Evolutionary conservation across 35 echinoderm and acorn worm species (phyloP).

Genomic region (Amphiura filiformis): DNA sequence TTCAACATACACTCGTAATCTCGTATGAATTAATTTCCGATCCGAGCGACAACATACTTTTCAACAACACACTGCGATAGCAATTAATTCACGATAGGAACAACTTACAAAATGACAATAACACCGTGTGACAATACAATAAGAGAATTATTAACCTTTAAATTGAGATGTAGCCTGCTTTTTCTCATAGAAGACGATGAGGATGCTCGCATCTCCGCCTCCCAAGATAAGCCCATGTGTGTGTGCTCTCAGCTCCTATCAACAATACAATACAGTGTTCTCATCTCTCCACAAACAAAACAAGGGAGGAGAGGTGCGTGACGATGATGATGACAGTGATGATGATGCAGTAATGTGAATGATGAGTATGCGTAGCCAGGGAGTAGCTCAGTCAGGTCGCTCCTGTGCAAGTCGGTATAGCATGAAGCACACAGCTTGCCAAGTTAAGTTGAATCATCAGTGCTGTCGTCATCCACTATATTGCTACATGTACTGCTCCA

Average conservation of each 20-base stretch:
- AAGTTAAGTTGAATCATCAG: slow-evolving; percentile 3
- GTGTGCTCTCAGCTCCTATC: background rate
- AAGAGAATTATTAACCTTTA: background rate
- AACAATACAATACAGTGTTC: background rate
- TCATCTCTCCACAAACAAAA: background rate
- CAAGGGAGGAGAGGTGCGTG: background rate
- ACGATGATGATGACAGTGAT: background rate
- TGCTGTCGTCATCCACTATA: background rate
- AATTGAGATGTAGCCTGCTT: background rate
- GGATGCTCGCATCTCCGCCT: background rate
- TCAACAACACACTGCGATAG: no score
- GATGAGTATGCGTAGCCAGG: no score
- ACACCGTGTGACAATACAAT: background rate
- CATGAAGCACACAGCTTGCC: no score
- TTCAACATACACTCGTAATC: no score
- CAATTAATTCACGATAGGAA: no score
- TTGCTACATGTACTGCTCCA: no score
- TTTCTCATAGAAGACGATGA: background rate
- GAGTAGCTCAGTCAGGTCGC: no score
- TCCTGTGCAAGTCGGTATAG: no score
- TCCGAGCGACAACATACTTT: no score
- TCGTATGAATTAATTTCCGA: no score
- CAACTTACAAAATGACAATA: no score
- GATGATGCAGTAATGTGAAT: no score
- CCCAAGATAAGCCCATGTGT: slow-evolving; percentile 13